phyloP scores from a whole-genome alignment of 2,888 invertebrate species.

The Eupeodes luniger region DNA sequence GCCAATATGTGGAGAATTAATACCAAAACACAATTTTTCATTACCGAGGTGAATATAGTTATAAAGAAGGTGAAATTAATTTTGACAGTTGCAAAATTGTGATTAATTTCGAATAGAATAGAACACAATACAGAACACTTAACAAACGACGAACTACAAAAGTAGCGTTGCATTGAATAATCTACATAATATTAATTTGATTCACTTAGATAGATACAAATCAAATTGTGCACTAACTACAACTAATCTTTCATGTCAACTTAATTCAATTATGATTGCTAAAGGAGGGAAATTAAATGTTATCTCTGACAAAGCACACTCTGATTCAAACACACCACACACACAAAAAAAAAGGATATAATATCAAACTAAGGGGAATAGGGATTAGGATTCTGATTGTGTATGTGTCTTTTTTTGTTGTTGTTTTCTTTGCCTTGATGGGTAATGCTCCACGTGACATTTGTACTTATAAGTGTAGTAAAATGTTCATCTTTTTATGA shows the following conservation, averaged over 20 bases:
- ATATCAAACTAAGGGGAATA: conserved; percentile 6
- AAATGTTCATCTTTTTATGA: conserved; percentile 34
- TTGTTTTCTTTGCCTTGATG: background rate
- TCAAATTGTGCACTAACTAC: background rate
- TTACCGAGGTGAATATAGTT: background rate
- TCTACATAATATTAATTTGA: background rate
- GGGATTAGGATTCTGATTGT: conserved; percentile 33
- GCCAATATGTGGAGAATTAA: too few species aligned
- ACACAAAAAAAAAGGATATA: background rate
- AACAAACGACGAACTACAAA: too few species aligned
- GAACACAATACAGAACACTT: too few species aligned
- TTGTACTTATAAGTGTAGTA: conserved; percentile 17
- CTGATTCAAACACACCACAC: background rate
- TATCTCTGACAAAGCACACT: conserved; percentile 24
- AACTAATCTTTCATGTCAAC: conserved; percentile 24
- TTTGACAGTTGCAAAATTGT: background rate
- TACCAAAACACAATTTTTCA: too few species aligned
- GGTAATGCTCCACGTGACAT: conserved; percentile 49
- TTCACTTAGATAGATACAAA: background rate
- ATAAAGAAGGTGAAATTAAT: background rate
- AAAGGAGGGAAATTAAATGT: conserved; percentile 20
- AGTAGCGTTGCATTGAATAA: too few species aligned
- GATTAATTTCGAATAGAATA: background rate
- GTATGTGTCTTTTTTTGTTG: background rate
- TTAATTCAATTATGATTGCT: conserved; percentile 10